Evolutionary conservation across 2,888 invertebrate genomes (phyloP), one percentile per base, ranked within the genome.

Genomic region (Synergus umbraculus): DNA sequence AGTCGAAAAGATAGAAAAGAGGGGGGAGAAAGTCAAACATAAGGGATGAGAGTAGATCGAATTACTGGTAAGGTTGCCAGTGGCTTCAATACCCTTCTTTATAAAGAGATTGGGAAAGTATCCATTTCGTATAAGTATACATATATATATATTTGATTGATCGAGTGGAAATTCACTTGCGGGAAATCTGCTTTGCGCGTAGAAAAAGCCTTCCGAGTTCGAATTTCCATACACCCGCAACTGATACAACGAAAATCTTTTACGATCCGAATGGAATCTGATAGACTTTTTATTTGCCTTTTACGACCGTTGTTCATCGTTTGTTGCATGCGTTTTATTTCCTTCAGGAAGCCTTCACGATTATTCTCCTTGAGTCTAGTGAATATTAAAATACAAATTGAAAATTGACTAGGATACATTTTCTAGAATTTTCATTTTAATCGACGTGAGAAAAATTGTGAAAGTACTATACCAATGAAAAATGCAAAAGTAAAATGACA

Each of bases 241-340:
- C n/a, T 37, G 10, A 29, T 37, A 54, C 49, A 9, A 73, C 5
- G 37, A 58, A 73, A 73, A 29, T 73, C 49, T 73, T 73, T 58
- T 41, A 73, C 49, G 54, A 54, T n/a, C 4, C 37, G 37, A 54
- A 73, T 37, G 54, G 37, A 73, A 58, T 73, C 37, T 58, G 73
- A 49, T 29, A 46, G 54, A 37, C n/a, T 73, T 73, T 73, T 73
- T 49, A 73, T 73, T 73, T 29, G 46, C 69, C 15, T 73, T 73
- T 73, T 73, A 73, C 54, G 54, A 73, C 37, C 18, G 49, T 18
- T 54, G 49, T 41, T 54, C 41, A 54, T 54, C 54, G 18, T 73
- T 54, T 73, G 73, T 58, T 73, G 54, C n/a, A 73, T 73, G n/a
- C 10, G 37, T 73, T 73, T 73, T 54, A 73, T 54, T 73, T 54